These are phyloP conservation scores for Drosophila lacteicornis DNA, from an alignment of 1,140 invertebrate species.

Conservation along the genomic window DNA sequence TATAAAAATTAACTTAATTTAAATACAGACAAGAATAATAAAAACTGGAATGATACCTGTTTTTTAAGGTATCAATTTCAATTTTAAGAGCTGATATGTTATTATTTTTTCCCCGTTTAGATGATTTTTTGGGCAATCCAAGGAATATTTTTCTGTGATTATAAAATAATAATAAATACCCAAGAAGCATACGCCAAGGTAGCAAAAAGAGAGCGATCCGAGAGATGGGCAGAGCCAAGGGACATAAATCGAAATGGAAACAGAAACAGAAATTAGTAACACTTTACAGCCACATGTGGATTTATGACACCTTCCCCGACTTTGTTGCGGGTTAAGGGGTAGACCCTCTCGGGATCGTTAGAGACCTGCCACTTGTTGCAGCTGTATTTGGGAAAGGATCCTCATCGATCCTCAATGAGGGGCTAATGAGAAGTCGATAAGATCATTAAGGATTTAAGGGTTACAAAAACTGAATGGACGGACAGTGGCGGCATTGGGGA, in stretches of 20 bases:
- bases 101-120: too few relatives aligned
- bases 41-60: too few relatives aligned
- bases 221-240: slow-evolving; percentile 9
- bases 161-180: too few relatives aligned
- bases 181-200: not conserved
- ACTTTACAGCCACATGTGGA: slow-evolving; percentile 78
- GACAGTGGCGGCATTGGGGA: not conserved
- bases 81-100: too few relatives aligned
- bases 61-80: too few relatives aligned
- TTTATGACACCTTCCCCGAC: slow-evolving; percentile 68
- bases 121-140: too few relatives aligned
- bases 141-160: too few relatives aligned
- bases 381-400: slow-evolving; percentile 58
- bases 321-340: slow-evolving; percentile 17
- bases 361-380: slow-evolving; percentile 72
- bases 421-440: slow-evolving; percentile 42
- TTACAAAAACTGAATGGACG: slow-evolving; percentile 20
- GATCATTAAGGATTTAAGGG: slow-evolving; percentile 48
- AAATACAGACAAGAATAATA: not conserved
- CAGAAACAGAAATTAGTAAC: slow-evolving; percentile 68
- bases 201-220: slow-evolving; percentile 4
- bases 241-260: slow-evolving; percentile 55
- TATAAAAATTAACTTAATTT: not conserved
- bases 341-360: slow-evolving; percentile 17
- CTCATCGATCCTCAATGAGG: slow-evolving; percentile 18